These are phyloP conservation scores for Chalcis sispes DNA, from an alignment of 2,888 invertebrate genomes.

Conservation along the genomic window DNA sequence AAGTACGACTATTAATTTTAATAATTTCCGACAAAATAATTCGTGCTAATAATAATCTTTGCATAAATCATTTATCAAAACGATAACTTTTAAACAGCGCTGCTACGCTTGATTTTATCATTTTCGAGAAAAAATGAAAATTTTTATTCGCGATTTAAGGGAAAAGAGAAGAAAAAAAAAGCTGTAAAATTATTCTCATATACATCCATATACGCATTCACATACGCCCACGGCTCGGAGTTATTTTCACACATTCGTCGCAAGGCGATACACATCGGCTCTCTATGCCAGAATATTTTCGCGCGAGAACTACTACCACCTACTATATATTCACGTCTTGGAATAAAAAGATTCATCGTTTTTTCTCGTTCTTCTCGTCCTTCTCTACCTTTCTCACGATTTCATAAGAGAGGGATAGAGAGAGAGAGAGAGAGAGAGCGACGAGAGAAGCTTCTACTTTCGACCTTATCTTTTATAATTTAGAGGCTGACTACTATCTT, in stretches of 20 bases:
- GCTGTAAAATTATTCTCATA: too few relatives aligned
- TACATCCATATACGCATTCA: not conserved
- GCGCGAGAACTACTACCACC: slow-evolving; percentile 12
- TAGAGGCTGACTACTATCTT: slow-evolving; percentile 39
- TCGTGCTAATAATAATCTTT: too few relatives aligned
- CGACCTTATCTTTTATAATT: slow-evolving; percentile 45
- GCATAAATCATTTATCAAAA: too few relatives aligned
- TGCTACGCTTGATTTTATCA: too few relatives aligned
- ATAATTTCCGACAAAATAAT: too few relatives aligned
- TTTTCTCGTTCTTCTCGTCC: slow-evolving; percentile 7
- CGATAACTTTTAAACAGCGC: too few relatives aligned
- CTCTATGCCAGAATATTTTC: slow-evolving; percentile 60
- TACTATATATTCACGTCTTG: not conserved
- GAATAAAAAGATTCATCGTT: not conserved
- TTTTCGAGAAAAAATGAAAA: too few relatives aligned
- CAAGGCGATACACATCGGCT: slow-evolving; percentile 61
- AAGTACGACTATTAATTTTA: too few relatives aligned
- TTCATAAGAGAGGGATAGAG: slow-evolving; percentile 38
- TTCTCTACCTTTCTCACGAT: slow-evolving; percentile 19
- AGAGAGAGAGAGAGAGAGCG: too few relatives aligned
- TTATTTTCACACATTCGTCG: slow-evolving; percentile 63
- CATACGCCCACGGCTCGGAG: slow-evolving; percentile 37
- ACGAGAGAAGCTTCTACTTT: slow-evolving; percentile 42
- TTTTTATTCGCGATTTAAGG: too few relatives aligned
- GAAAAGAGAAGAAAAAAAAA: too few relatives aligned